Base-by-base conservation (phyloP, 2,888 invertebrate genomes). In the Caenorhabditis sp. region DNA sequence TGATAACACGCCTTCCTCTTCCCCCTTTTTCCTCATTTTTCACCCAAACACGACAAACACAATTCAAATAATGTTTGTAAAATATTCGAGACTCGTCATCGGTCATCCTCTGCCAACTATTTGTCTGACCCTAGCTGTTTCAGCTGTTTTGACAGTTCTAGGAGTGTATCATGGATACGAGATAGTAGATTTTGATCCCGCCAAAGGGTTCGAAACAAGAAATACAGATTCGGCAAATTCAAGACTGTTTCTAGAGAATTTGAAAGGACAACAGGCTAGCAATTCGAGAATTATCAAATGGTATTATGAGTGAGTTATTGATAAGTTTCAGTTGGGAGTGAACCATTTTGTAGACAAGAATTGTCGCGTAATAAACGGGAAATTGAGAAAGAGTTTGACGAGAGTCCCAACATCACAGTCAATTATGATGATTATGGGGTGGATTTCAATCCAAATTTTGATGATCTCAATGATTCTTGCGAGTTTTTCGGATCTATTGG, bases 351-450 rank as follows among this genome's bases (percentile, higher is more conserved):
- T 54, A 72, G 72, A 65, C 65, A 67, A 37, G 58, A 72, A 4
- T 0, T 17, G 12, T 19, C 10, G 1, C 8, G 19, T n/a, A 64
- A 50, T n/a, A 19, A 10, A 17, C 0, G 62, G 50, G 27, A 36
- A 10, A 8, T 54, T 70, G 10, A 24, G 62, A 0, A 77, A 79
- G 49, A 70, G 69, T 10, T 43, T 17, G 43, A 43, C 14, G 17
- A 43, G 6, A 43, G 43, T 17, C 43, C 43, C 6, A 43, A 43
- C 23, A 74, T 76, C 1, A 68, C 75, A 24, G 69, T 78, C 2
- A 66, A 80, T 37, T 81, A 80, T 31, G 74, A 77, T 58, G 81
- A 81, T 21, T 81, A 81, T 55, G 81, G 81, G 12, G 76, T 77
- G 3, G 73, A 75, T 24, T 67, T 72, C 21, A 72, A 80, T 23